Base-by-base conservation (phyloP, 2,888 invertebrate species). In the Hirtodrosophila cameraria region DNA sequence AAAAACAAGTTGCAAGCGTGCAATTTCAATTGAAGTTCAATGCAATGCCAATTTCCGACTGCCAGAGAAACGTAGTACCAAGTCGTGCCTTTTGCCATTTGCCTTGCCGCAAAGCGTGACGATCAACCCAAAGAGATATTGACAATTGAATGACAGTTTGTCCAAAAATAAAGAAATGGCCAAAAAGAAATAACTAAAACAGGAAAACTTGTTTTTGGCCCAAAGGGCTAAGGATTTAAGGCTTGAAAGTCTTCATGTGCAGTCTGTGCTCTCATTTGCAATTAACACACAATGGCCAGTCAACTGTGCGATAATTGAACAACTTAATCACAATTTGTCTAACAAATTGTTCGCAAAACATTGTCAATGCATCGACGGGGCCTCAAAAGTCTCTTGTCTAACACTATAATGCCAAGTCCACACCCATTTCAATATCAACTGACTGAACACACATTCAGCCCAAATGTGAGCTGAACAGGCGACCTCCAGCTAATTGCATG, bases 21-120 rank as follows among this genome's bases (percentile, higher is more conserved):
- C 69, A 69, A 62, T 78, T 78, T 78, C 69, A 81, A 69, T 81
- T 75, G 83, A 80, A 80, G 79, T 80, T 80, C 83, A 80, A 82
- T 83, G 83, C 74, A 79, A 81, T 45, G 48, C 52, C 67, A 71
- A 71, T 71, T 71, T 71, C 53, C 72, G 48, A 69, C 30, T 31
- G 53, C 52, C 28, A 31, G 39, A 54, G 42, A 63, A 58, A 42
- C 50, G 50, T 27, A 58, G 42, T 38, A 12, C 30, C 38, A 57
- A 68, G 58, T 75, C 75, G 75, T 75, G 74, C 50, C 30, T 41
- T 33, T 61, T 42, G 46, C 50, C 30, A 45, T 33, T 61, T 42
- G 46, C 58, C 41, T 23, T 33, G 58, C 33, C 33, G 41, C 49
- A 66, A 79, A 74, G 71, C 81, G 81, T 82, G 81, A 82, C 79